Evolutionary conservation across 2,888 invertebrate genomes (phyloP).

Genomic region (Drosophila flavopinicola): DNA sequence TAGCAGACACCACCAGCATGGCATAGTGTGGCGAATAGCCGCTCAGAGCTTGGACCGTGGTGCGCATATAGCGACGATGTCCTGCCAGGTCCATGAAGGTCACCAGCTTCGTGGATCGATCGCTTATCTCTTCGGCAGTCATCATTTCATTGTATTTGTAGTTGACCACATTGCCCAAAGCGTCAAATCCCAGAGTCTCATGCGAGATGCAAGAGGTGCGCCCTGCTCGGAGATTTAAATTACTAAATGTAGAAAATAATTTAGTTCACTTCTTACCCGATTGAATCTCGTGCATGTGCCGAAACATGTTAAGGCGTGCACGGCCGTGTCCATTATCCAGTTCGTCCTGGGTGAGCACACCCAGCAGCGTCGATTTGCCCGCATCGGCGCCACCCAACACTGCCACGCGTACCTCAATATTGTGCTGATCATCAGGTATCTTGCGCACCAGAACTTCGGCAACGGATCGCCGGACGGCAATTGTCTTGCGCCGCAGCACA

Average conservation of each 20-base stretch:
- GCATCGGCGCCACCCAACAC: slow-evolving; percentile 98
- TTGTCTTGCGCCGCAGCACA: slow-evolving; percentile 88
- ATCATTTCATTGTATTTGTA: slow-evolving; percentile 94
- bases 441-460: slow-evolving; percentile 96
- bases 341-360: slow-evolving; percentile 97
- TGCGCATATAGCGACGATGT: slow-evolving; percentile 96
- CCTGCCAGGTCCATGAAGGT: slow-evolving; percentile 98
- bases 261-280: slow-evolving; percentile 82
- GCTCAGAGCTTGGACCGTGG: slow-evolving; percentile 96
- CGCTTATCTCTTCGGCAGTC: slow-evolving; percentile 97
- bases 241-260: not conserved
- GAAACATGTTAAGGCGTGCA: slow-evolving; percentile 97
- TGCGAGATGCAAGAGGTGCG: slow-evolving; percentile 97
- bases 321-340: slow-evolving; percentile 97
- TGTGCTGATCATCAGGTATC: slow-evolving; percentile 94
- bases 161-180: slow-evolving; percentile 92
- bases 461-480: slow-evolving; percentile 87
- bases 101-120: slow-evolving; percentile 95
- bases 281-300: slow-evolving; percentile 97
- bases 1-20: slow-evolving; percentile 93
- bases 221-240: slow-evolving; percentile 84
- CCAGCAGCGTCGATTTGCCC: slow-evolving; percentile 98
- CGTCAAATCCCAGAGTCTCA: slow-evolving; percentile 98
- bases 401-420: slow-evolving; percentile 95
- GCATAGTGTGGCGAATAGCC: slow-evolving; percentile 97